phyloP scores from a whole-genome alignment of 2,888 invertebrate genomes.

The Troides oblongomaculatus region DNA sequence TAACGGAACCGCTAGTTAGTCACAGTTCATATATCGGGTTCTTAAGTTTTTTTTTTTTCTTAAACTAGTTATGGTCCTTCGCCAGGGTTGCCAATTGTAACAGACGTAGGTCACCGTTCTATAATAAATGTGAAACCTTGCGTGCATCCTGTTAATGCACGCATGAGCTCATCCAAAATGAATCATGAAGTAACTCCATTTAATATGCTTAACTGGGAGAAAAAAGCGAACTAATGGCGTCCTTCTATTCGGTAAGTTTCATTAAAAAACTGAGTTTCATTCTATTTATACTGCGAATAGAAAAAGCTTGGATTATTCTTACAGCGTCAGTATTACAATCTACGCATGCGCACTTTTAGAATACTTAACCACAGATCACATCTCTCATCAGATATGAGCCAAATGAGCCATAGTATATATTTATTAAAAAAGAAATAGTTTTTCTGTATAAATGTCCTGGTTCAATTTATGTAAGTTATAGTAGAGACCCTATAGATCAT shows the following conservation, averaged over 20 bases:
- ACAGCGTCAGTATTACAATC: too few species aligned
- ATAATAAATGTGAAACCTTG: conserved; percentile 23
- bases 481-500: not conserved
- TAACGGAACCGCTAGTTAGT: conserved; percentile 36
- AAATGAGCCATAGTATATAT: too few species aligned
- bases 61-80: conserved; percentile 7
- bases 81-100: conserved; percentile 18
- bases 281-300: not conserved
- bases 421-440: too few species aligned
- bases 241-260: not conserved
- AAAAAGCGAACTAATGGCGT: not conserved
- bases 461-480: not conserved
- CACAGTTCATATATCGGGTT: conserved; percentile 23
- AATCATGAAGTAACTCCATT: conserved; percentile 9
- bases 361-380: too few species aligned
- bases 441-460: too few species aligned
- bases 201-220: not conserved
- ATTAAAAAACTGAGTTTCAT: not conserved
- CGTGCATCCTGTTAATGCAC: conserved; percentile 25
- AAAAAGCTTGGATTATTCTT: too few species aligned
- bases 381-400: too few species aligned
- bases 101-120: conserved; percentile 19
- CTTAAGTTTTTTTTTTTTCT: conserved; percentile 10
- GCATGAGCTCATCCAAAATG: conserved; percentile 21
- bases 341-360: too few species aligned